phyloP scores from a whole-genome alignment of 2,888 invertebrate species.

The Idaea straminata region DNA sequence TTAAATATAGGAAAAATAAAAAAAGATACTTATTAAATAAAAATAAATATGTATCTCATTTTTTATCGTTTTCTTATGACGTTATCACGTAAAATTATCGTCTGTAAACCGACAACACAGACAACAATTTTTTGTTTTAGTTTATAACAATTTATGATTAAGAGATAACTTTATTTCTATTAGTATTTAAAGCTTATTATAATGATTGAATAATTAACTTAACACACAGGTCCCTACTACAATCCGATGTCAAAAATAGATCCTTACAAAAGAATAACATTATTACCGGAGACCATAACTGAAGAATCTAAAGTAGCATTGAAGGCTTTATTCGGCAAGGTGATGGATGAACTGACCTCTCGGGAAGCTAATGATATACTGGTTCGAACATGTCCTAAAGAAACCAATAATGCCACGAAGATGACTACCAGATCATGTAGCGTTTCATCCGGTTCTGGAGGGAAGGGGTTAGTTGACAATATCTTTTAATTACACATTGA shows the following conservation, averaged over 20 bases:
- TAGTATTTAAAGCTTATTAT: conserved; percentile 5
- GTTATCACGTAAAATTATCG: too few relatives aligned
- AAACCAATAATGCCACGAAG: conserved; percentile 65
- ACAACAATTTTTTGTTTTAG: too few relatives aligned
- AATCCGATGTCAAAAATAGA: conserved; percentile 83
- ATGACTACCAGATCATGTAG: conserved; percentile 65
- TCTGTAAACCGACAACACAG: too few relatives aligned
- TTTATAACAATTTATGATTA: not conserved
- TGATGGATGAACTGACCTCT: conserved; percentile 85
- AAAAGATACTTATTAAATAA: too few relatives aligned
- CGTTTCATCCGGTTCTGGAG: conserved; percentile 54
- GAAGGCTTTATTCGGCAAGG: conserved; percentile 82
- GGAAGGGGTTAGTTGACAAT: conserved; percentile 52
- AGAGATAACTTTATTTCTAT: conserved; percentile 9
- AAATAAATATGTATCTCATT: too few relatives aligned
- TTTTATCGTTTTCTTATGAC: too few relatives aligned
- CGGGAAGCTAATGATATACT: conserved; percentile 91
- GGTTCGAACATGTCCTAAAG: conserved; percentile 85
- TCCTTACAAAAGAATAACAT: conserved; percentile 86
- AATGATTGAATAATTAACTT: conserved; percentile 15
- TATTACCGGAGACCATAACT: conserved; percentile 84
- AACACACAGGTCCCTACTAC: conserved; percentile 75
- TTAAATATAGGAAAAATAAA: too few relatives aligned
- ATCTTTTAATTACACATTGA: not conserved
- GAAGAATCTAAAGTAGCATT: conserved; percentile 84